Base-by-base conservation (phyloP, 2,113 vertebrate species). In the Gavia stellata region DNA sequence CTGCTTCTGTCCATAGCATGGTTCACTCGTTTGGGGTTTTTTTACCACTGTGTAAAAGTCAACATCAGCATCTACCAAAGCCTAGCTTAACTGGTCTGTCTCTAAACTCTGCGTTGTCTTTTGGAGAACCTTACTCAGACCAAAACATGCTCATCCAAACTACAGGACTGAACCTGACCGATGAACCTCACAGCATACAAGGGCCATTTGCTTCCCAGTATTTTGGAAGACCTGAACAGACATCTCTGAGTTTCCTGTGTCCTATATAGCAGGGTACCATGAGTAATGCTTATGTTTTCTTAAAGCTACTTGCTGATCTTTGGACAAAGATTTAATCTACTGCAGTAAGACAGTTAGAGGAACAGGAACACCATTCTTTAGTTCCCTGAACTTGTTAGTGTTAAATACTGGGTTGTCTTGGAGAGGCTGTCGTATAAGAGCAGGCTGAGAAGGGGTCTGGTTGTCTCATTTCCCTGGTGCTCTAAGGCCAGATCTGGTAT, bases 201-300 rank as follows among this genome's bases (percentile, higher is more conserved):
- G 24, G 20, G 40, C n/a, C 1, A 0, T 56, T 67, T 50, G 47
- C 36, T 91, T 52, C 61, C 0, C 1, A 65, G 44, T 40, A 7
- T 33, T 80, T 24, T 0, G 3, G n/a, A 34, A 47, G 26, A 33
- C 31, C 34, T 25, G 49, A 31, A 17, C 10, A 23, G 59, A 5
- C 0, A 0, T 23, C 33, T 45, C 52, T 53, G 6, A 9, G 0
- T n/a, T 62, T 74, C 47, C 63, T 5, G 40, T 68, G 62, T 34
- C 62, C 56, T 25, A 1, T 25, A 1, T 2, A n/a, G 44, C 68
- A 65, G 31, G 19, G 23, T 50, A 59, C 62, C 13, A 4, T 0
- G 0, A 80, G 29, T 33, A 42, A 68, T 5, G 1, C 9, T 29
- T 49, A 1, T 3, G 2, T 45, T 68, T 23, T 74, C 65, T 78